phyloP scores from a whole-genome alignment of 2,797 vertebrate genomes.

The Gallinago nigripennis region DNA sequence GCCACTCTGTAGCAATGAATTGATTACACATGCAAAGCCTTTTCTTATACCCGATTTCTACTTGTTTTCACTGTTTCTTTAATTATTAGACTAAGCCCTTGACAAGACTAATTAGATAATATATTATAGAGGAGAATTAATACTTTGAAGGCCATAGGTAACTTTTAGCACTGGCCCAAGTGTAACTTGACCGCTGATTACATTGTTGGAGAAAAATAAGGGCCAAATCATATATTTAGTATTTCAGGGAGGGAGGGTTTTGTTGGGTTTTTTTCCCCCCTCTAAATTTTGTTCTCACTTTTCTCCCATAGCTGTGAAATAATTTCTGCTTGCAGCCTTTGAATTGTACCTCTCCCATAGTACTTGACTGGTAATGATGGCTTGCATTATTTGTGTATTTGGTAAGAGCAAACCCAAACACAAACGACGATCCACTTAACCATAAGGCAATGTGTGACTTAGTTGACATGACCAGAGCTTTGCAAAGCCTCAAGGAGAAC shows the following conservation, averaged over 20 bases:
- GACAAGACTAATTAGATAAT: neutral
- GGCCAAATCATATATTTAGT: neutral
- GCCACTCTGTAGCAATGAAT: neutral
- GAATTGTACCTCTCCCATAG: neutral
- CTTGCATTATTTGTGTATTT: neutral
- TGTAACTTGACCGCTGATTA: neutral
- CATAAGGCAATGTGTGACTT: neutral
- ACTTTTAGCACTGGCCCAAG: neutral
- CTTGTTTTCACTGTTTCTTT: neutral
- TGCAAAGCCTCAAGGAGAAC: slow-evolving; percentile 26
- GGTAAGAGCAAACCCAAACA: neutral
- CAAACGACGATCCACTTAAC: slow-evolving; percentile 28
- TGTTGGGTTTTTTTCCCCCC: neutral
- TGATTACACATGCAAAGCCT: neutral
- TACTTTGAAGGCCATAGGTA: neutral
- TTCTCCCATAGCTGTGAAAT: neutral
- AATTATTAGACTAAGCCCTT: neutral
- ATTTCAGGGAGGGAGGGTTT: neutral
- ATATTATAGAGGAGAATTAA: neutral
- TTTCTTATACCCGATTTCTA: neutral
- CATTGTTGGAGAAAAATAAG: neutral
- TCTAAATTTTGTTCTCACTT: neutral
- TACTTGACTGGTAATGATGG: neutral
- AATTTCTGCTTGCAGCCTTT: neutral
- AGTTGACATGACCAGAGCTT: slow-evolving; percentile 6